A percentile compares a stretch with the other conserved stretches of the same genome.
phyloP scores from a whole-genome alignment of 2,113 vertebrate species.

The Chloropsis cyanopogon region DNA sequence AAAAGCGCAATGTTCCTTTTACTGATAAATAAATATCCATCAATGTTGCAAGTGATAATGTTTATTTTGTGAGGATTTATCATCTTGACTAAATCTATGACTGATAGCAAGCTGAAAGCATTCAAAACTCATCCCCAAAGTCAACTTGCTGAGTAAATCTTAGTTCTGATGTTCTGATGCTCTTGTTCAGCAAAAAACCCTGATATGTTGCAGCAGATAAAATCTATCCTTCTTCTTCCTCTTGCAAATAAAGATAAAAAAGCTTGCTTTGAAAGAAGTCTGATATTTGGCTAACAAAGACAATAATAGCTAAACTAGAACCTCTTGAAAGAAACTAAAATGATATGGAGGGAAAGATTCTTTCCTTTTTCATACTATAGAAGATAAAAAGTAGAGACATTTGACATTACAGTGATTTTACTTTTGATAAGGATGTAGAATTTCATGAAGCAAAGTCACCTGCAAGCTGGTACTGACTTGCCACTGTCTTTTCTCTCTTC shows the following conservation, averaged over 20 bases:
- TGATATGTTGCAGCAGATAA: not conserved
- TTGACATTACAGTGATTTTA: not conserved
- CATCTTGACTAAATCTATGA: not conserved
- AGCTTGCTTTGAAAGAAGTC: not conserved
- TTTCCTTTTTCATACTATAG: not conserved
- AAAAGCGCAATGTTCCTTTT: not conserved
- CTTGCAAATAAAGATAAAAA: not conserved
- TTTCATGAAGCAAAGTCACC: not conserved
- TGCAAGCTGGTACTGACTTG: not conserved
- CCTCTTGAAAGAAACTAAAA: not conserved
- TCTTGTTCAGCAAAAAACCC: not conserved
- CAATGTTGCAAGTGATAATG: not conserved
- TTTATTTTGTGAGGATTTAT: not conserved
- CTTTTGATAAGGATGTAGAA: not conserved
- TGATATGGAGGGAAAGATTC: rapidly evolving
- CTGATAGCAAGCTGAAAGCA: not conserved
- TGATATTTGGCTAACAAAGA: not conserved
- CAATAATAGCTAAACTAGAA: not conserved
- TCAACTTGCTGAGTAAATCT: not conserved
- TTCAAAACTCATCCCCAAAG: not conserved
- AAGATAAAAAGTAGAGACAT: not conserved
- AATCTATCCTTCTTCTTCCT: not conserved
- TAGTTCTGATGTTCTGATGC: not conserved
- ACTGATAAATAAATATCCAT: conserved; percentile 35
- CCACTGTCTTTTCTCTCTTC: not conserved